These are phyloP conservation scores for Drosophila pegasa DNA, from an alignment of 2,888 invertebrate species.

Conservation along the genomic window DNA sequence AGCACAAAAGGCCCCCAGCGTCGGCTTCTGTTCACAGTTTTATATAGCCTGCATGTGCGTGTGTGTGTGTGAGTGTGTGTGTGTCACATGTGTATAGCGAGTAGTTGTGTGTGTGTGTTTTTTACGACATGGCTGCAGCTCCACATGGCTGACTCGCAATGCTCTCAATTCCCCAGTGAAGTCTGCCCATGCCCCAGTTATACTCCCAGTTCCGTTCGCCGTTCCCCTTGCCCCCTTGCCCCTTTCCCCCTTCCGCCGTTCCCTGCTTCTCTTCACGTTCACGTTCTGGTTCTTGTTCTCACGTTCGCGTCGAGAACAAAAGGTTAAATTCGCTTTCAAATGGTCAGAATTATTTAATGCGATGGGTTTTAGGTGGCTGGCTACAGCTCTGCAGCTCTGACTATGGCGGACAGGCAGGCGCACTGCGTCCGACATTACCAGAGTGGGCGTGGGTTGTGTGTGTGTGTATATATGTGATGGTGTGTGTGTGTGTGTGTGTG, in stretches of 20 bases:
- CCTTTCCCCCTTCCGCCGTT: background rate
- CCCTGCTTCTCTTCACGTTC: background rate
- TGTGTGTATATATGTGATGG: slow-evolving; percentile 30
- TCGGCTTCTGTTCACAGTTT: slow-evolving; percentile 49
- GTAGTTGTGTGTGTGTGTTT: slow-evolving; percentile 30
- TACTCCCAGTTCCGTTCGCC: background rate
- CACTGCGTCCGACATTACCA: slow-evolving; percentile 53
- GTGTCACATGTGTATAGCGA: slow-evolving; percentile 39
- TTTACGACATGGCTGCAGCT: slow-evolving; percentile 37
- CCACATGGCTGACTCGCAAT: slow-evolving; percentile 58
- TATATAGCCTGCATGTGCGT: slow-evolving; percentile 17
- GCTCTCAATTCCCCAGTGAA: slow-evolving; percentile 28
- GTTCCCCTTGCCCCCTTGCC: background rate
- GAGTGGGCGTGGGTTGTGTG: slow-evolving; percentile 52
- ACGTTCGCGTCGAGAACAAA: slow-evolving; percentile 69
- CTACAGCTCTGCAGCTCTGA: slow-evolving; percentile 12
- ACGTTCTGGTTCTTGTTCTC: slow-evolving; percentile 30
- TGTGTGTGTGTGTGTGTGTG: slow-evolving; percentile 18
- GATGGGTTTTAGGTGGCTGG: slow-evolving; percentile 65
- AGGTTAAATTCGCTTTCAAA: slow-evolving; percentile 83
- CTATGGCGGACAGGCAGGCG: slow-evolving; percentile 78
- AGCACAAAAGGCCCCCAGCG: slow-evolving; percentile 54
- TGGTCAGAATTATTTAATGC: slow-evolving; percentile 83
- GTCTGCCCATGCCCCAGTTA: slow-evolving; percentile 10
- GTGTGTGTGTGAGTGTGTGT: slow-evolving; percentile 19